Evolutionary conservation across 2,888 invertebrate species (phyloP).

Genomic region (Orchesellides sinensis): DNA sequence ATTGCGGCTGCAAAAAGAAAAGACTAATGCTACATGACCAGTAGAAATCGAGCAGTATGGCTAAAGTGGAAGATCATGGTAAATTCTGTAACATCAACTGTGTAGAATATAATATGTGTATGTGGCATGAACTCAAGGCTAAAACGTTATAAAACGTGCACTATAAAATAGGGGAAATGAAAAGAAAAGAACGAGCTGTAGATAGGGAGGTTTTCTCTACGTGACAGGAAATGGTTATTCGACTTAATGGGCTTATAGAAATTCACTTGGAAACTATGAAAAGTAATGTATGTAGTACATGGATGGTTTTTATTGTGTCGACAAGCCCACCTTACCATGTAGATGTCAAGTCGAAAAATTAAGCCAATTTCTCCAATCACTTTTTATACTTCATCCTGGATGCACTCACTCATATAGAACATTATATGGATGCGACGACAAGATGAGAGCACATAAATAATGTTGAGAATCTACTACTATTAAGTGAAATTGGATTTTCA

Average conservation of each 20-base stretch:
- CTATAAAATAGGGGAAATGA: constrained; percentile 26
- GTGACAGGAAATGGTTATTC: constrained; percentile 59
- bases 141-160: not conserved
- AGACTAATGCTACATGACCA: constrained; percentile 48
- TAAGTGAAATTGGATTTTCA: constrained; percentile 52
- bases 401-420: not conserved
- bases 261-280: constrained; percentile 51
- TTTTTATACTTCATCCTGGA: not conserved
- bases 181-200: constrained; percentile 47
- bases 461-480: constrained; percentile 21
- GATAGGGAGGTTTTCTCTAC: constrained; percentile 57
- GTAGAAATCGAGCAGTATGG: constrained; percentile 32
- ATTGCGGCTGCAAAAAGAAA: constrained; percentile 34
- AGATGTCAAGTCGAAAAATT: constrained; percentile 50
- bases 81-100: constrained; percentile 47
- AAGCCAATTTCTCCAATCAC: constrained; percentile 59
- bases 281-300: constrained; percentile 43
- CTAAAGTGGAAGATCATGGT: constrained; percentile 44
- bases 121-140: constrained; percentile 28
- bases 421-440: not conserved
- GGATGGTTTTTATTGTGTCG: constrained; percentile 43
- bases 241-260: constrained; percentile 55
- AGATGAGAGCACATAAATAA: constrained; percentile 24
- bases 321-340: constrained; percentile 34
- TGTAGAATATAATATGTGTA: too few relatives aligned